These are phyloP conservation scores for Caenorhabditis drosophilae DNA, from an alignment of 2,888 invertebrate species.

Conservation along the genomic window DNA sequence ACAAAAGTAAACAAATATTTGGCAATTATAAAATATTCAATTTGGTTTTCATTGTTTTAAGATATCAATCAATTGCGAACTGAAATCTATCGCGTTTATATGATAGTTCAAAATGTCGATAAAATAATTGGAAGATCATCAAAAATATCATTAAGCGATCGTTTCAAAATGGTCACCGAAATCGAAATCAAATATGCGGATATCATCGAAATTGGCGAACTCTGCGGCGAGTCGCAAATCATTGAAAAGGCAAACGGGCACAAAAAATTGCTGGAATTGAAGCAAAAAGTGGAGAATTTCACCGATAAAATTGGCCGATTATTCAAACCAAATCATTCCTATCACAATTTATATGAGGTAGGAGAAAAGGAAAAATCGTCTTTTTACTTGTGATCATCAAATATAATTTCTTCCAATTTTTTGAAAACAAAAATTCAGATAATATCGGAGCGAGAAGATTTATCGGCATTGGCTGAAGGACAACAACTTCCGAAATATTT, in stretches of 20 bases:
- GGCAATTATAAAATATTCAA: not conserved
- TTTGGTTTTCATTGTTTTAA: too few relatives aligned
- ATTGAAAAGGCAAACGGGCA: constrained; percentile 11
- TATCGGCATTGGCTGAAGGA: constrained; percentile 52
- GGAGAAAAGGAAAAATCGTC: too few relatives aligned
- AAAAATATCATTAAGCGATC: not conserved
- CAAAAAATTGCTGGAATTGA: constrained; percentile 9
- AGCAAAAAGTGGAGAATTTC: constrained; percentile 17
- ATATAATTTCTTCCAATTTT: not conserved
- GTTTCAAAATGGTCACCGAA: not conserved
- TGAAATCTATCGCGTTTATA: constrained; percentile 7
- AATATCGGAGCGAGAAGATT: constrained; percentile 51
- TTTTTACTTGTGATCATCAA: not conserved
- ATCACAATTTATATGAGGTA: constrained; percentile 44
- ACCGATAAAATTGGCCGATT: constrained; percentile 22
- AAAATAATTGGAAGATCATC: constrained; percentile 6
- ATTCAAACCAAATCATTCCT: constrained; percentile 37
- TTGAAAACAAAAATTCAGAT: constrained; percentile 36
- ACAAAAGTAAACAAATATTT: constrained; percentile 10
- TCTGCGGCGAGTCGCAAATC: constrained; percentile 20
- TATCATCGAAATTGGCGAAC: not conserved
- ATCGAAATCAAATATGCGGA: not conserved
- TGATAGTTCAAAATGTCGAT: constrained; percentile 7
- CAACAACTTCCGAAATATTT: constrained; percentile 11
- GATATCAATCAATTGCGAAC: constrained; percentile 15